phyloP scores from a whole-genome alignment of 2,797 vertebrate species.

The Epinephelus awoara region DNA sequence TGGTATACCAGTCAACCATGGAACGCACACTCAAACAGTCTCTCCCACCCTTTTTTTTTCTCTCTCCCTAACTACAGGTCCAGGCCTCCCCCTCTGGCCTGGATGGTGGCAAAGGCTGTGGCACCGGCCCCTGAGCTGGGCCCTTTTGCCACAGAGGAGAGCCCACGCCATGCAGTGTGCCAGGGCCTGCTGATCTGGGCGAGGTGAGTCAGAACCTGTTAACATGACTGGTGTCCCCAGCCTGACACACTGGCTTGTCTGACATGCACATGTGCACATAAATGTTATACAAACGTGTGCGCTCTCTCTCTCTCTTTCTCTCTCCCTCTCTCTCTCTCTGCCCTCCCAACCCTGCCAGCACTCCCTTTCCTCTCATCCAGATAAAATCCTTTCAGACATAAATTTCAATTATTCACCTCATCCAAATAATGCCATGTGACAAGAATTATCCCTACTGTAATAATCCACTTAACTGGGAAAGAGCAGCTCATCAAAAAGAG shows the following conservation, averaged over 20 bases:
- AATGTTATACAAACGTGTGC: constrained; percentile 73
- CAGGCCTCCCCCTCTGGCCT: constrained; percentile 68
- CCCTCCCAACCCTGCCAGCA: constrained; percentile 83
- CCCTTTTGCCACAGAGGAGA: constrained; percentile 73
- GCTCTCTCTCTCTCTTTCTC: constrained; percentile 30
- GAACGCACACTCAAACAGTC: constrained; percentile 40
- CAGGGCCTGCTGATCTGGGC: constrained; percentile 79
- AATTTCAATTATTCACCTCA: constrained; percentile 94
- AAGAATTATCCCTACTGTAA: constrained; percentile 92
- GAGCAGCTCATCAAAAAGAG: constrained; percentile 89
- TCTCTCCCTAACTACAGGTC: constrained; percentile 57
- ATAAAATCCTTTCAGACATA: constrained; percentile 93
- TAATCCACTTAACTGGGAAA: constrained; percentile 93
- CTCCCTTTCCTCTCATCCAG: constrained; percentile 89
- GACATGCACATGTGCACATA: constrained; percentile 78
- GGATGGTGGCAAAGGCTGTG: constrained; percentile 56
- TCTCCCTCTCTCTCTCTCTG: constrained; percentile 35
- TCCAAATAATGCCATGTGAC: constrained; percentile 93
- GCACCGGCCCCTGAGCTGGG: constrained; percentile 63
- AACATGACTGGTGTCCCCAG: constrained; percentile 86
- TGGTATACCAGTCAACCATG: constrained; percentile 67
- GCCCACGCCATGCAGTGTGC: constrained; percentile 58
- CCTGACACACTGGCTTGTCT: constrained; percentile 76
- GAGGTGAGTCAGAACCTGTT: constrained; percentile 90
- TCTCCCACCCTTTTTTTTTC: constrained; percentile 14